Evolutionary conservation across 30 jellyfish, hydroid and myxozoan species (phyloP).

Genomic region (Cassiopea xamachana): DNA sequence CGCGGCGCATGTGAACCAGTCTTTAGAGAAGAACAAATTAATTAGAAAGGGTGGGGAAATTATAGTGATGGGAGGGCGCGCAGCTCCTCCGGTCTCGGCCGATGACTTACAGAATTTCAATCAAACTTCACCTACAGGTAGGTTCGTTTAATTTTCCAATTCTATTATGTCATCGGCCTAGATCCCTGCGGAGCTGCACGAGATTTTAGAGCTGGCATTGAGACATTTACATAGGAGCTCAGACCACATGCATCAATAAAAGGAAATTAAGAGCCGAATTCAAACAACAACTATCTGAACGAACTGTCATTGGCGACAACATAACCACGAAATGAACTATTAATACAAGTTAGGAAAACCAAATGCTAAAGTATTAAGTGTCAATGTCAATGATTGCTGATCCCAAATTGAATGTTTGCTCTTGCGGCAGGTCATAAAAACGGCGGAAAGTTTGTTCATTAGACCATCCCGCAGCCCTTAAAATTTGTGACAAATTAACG

Average conservation of each 20-base stretch:
- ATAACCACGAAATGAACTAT: not conserved
- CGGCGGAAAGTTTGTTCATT: conserved; percentile 1
- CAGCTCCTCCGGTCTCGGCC: conserved; percentile 21
- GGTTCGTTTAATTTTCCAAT: conserved; percentile 29
- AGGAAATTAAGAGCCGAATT: not conserved
- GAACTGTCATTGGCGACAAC: not conserved
- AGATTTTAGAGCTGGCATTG: conserved; percentile 51
- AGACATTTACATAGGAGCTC: conserved; percentile 7
- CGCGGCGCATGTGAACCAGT: conserved; percentile 23
- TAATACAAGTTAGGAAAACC: too few species aligned
- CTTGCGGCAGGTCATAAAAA: not conserved
- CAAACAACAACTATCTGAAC: not conserved
- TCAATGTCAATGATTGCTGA: not conserved
- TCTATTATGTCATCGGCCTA: conserved; percentile 55
- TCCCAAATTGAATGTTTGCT: not conserved
- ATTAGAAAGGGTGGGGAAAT: conserved; percentile 3
- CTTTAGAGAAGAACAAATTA: conserved; percentile 2
- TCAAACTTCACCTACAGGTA: conserved; percentile 57
- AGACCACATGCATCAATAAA: not conserved
- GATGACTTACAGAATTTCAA: conserved; percentile 54
- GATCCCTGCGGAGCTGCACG: conserved; percentile 48
- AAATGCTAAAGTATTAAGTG: not conserved
- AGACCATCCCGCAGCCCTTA: conserved; percentile 17
- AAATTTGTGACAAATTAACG: not conserved
- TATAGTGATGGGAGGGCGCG: not conserved